A percentile compares a stretch with the other conserved stretches of the same genome.
Evolutionary conservation across 1,140 invertebrate species (phyloP).

Genomic region (Ceratoteleas bidentatus): DNA sequence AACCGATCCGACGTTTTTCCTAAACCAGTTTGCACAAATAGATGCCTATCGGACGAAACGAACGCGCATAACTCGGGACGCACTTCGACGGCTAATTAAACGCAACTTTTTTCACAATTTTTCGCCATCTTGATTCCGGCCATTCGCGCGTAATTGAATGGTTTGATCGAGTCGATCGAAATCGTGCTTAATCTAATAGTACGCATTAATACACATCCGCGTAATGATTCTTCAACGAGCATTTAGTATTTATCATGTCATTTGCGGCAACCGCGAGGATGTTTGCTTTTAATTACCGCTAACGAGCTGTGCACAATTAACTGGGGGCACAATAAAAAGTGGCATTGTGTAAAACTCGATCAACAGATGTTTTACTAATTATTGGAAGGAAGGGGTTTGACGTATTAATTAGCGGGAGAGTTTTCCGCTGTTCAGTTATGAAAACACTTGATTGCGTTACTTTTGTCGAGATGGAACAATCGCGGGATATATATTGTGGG

Average conservation of each 20-base stretch:
- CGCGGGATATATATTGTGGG: too few relatives aligned
- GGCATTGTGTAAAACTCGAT: neutral
- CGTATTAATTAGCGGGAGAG: neutral
- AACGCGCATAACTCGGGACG: neutral
- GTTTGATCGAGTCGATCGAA: too few relatives aligned
- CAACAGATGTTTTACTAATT: neutral
- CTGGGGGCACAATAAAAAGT: neutral
- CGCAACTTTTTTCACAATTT: neutral
- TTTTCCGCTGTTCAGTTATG: too few relatives aligned
- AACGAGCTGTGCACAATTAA: neutral
- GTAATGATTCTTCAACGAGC: neutral
- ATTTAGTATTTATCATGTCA: constrained; percentile 1
- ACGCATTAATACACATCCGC: neutral
- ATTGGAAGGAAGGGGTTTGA: neutral
- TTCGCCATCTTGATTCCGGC: neutral
- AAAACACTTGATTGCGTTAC: too few relatives aligned
- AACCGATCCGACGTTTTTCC: constrained; percentile 26
- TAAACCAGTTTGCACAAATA: constrained; percentile 28
- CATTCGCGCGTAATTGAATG: neutral
- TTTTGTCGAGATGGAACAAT: too few relatives aligned
- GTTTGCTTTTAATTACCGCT: constrained; percentile 2
- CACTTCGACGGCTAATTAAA: neutral
- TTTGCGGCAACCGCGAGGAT: neutral
- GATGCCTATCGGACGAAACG: constrained; percentile 12
- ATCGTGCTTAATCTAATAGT: neutral